Evolutionary conservation across 1,140 invertebrate species (phyloP), one percentile per base, ranked within the genome.

Genomic region (Euura lappo): DNA sequence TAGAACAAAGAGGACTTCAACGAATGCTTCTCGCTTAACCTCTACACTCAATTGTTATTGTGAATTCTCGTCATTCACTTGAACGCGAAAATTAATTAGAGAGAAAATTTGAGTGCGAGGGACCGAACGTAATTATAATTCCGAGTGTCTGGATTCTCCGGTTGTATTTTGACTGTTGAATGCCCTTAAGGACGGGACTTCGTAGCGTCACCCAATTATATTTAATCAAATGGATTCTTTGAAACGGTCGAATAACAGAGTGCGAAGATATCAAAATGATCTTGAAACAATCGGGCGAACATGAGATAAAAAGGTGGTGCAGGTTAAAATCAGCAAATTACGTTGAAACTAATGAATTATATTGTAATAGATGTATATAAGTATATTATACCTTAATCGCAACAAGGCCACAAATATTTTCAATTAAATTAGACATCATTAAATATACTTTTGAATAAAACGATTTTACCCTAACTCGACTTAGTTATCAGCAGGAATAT

Each of bases 351-450:
- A 28, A 28, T 28, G 28, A 28, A 28, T 28, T 28, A 28, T 28
- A 28, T 28, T 28, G 28, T 28, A 28, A 28, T 28, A 28, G 28
- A 28, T 28, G 28, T 28, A 28, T 28, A 60, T 60, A 8, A 60
- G 51, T 60, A 11, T 11, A 60, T 60, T 60, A 60, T 60, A 60
- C 51, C 51, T 60, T 60, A 60, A 60, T 8, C 13, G 51, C 51
- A 60, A 60, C 51, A 60, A 60, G 51, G 51, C 51, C 51, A 60
- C 51, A 60, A 11, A n/a, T n/a, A n/a, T 60, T 60, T 60, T 60
- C 10, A 60, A 11, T 60, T 4, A 60, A 60, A 60, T 28, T 28
- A 28, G 28, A 28, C 28, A 28, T 28, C 28, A 28, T 28, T 28
- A n/a, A n/a, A 28, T 28, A 28, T 28, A 28, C 28, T 28, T 28